These are phyloP conservation scores for Brevimyrus niger DNA, from an alignment of 2,113 vertebrate genomes.

Conservation along the genomic window DNA sequence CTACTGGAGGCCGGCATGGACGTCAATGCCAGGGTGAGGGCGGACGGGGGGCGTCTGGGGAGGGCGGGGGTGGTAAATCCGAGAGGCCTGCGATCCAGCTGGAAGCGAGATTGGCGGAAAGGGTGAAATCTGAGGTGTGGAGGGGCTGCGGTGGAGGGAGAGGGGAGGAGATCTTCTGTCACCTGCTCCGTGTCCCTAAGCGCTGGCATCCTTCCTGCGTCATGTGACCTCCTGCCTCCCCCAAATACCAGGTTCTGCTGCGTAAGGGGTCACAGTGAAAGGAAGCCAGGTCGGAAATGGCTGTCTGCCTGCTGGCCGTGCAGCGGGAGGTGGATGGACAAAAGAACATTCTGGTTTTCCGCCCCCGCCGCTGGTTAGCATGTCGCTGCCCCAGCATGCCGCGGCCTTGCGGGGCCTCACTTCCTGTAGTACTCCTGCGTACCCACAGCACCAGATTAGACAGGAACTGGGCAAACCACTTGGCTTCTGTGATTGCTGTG, in stretches of 20 bases:
- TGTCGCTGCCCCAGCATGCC: not conserved
- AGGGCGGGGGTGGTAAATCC: not conserved
- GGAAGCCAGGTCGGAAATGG: not conserved
- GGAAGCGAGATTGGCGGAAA: not conserved
- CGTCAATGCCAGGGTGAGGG: slow-evolving; percentile 52
- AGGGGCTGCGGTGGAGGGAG: not conserved
- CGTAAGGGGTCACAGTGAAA: not conserved
- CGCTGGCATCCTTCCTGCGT: not conserved
- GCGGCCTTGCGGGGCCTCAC: not conserved
- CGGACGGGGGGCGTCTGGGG: not conserved
- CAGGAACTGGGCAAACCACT: not conserved
- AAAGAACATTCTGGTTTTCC: not conserved
- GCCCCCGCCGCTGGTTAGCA: not conserved
- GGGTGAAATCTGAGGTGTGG: not conserved
- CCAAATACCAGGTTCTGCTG: not conserved
- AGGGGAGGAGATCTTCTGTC: not conserved
- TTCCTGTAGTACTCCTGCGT: not conserved
- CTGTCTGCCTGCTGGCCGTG: not conserved
- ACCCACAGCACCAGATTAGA: not conserved
- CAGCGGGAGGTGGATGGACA: not conserved
- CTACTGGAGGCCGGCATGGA: slow-evolving; percentile 90
- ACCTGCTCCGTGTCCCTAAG: not conserved
- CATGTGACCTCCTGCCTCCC: not conserved
- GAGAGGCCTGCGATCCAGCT: not conserved
- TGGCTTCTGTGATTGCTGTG: not conserved